Evolutionary conservation across 2,888 invertebrate genomes (phyloP).

Genomic region (Nebria brevicollis): DNA sequence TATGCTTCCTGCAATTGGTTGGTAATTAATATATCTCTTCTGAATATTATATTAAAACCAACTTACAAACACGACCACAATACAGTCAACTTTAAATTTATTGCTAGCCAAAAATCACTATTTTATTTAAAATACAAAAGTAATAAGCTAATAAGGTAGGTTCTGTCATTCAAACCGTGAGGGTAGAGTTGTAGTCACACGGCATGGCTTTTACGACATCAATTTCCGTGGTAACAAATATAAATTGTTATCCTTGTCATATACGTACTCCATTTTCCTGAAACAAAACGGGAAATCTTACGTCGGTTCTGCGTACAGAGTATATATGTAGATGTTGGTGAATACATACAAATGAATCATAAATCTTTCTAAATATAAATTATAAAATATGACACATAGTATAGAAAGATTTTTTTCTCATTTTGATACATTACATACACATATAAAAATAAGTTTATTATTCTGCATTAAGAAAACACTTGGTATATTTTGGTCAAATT

Average conservation of each 20-base stretch:
- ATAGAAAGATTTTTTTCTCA: not conserved
- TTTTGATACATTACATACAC: too few species aligned
- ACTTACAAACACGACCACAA: not conserved
- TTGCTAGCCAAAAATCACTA: not conserved
- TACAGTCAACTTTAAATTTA: not conserved
- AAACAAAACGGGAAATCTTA: conserved; percentile 1
- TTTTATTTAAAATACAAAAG: not conserved
- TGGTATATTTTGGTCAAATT: too few species aligned
- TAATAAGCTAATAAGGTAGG: conserved; percentile 1
- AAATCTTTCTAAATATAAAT: not conserved
- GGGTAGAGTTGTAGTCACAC: not conserved
- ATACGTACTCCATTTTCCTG: conserved; percentile 1
- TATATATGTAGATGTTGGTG: not conserved
- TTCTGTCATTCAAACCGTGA: not conserved
- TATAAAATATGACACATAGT: not conserved
- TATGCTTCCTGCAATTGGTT: not conserved
- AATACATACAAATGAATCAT: not conserved
- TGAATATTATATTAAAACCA: not conserved
- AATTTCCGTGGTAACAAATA: conserved; percentile 1
- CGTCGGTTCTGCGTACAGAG: not conserved
- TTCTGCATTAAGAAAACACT: too few species aligned
- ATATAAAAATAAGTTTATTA: too few species aligned
- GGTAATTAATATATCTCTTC: not conserved
- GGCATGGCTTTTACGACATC: conserved; percentile 1
- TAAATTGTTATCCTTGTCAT: not conserved